Conservation (phyloP, 2,888 invertebrate genomes). For the Coecobrya sp. region DNA sequence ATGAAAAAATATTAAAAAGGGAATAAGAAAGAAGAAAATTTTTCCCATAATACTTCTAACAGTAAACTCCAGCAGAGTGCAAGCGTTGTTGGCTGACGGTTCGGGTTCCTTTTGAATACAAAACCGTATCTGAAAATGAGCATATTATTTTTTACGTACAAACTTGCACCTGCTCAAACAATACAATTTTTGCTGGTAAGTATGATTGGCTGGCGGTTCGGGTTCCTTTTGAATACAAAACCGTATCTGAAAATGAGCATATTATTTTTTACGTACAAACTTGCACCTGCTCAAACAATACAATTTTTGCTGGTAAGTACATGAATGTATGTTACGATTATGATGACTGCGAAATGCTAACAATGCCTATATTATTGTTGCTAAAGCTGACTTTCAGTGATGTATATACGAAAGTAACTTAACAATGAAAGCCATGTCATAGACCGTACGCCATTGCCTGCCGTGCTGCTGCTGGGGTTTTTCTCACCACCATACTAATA, state of each 20-base stretch:
- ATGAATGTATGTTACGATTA: not conserved
- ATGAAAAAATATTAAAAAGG: not conserved
- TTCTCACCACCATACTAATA: not conserved
- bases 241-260: not conserved
- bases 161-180: conserved; percentile 13
- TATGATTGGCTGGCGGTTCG: not conserved
- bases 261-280: not conserved
- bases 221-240: not conserved
- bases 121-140: not conserved
- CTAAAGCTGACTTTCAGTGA: not conserved
- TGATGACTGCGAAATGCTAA: conserved; percentile 10
- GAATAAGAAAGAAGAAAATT: not conserved
- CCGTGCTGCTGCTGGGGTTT: not conserved
- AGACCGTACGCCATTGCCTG: conserved; percentile 50
- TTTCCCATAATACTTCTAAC: conserved; percentile 38
- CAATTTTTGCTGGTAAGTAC: not conserved
- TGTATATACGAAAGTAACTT: not conserved
- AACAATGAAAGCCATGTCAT: conserved; percentile 31
- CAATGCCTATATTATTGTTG: not conserved
- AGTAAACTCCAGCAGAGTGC: conserved; percentile 37
- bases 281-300: conserved; percentile 12
- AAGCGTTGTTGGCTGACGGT: not conserved
- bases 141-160: not conserved
- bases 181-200: not conserved
- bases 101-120: not conserved